These are phyloP conservation scores for Reticulitermes speratus DNA, from an alignment of 1,140 invertebrate genomes.

Conservation along the genomic window DNA sequence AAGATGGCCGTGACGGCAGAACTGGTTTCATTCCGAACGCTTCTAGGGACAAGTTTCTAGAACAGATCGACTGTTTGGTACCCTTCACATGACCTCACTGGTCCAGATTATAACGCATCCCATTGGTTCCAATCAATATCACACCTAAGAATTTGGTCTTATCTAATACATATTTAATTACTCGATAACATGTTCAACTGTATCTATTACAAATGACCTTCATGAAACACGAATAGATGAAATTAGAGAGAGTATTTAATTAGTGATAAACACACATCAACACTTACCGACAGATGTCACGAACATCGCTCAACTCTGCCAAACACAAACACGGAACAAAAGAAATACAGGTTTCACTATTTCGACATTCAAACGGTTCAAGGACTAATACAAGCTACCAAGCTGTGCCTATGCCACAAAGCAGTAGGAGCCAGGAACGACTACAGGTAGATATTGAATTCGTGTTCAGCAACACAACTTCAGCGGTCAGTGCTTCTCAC, in stretches of 20 bases:
- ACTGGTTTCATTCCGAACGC: neutral
- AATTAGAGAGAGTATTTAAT: neutral
- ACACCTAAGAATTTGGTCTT: neutral
- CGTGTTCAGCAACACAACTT: slow-evolving; percentile 5
- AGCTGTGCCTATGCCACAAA: neutral
- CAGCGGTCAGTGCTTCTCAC: slow-evolving; percentile 16
- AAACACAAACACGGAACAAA: slow-evolving; percentile 9
- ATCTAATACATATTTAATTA: neutral
- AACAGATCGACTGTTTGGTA: neutral
- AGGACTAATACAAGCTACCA: neutral
- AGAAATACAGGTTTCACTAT: slow-evolving; percentile 6
- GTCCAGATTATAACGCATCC: neutral
- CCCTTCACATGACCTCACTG: neutral
- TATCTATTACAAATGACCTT: neutral
- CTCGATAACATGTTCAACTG: neutral
- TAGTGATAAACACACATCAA: neutral
- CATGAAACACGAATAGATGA: neutral
- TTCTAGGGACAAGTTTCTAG: slow-evolving; percentile 10
- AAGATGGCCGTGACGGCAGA: neutral
- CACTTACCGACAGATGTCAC: slow-evolving; percentile 9
- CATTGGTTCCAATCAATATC: neutral
- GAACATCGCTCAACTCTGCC: slow-evolving; percentile 8
- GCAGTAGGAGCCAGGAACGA: neutral
- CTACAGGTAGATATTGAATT: slow-evolving; percentile 13
- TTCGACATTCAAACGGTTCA: slow-evolving; percentile 9